Conservation (phyloP, 2,888 invertebrate species). For the Euzophera pinguis region DNA sequence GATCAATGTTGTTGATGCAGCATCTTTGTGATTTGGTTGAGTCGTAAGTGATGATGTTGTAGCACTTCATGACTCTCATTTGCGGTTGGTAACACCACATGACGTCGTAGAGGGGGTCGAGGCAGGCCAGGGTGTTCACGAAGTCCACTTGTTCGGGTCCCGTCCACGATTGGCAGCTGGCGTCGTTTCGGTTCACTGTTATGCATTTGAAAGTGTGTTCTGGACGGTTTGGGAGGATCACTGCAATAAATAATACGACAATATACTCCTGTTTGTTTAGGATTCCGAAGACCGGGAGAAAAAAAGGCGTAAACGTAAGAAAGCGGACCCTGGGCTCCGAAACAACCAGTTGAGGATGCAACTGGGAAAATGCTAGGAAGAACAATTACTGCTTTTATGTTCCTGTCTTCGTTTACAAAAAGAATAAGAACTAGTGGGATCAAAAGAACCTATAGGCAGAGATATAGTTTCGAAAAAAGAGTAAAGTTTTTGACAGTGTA, state of each 20-base stretch:
- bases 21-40: conserved; percentile 70
- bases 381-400: too few relatives aligned
- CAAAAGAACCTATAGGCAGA: too few relatives aligned
- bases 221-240: conserved; percentile 89
- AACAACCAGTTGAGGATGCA: too few relatives aligned
- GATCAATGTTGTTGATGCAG: conserved; percentile 50
- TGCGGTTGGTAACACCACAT: conserved; percentile 93
- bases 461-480: too few relatives aligned
- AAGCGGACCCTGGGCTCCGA: too few relatives aligned
- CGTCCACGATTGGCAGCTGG: conserved; percentile 91
- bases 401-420: too few relatives aligned
- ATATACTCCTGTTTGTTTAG: too few relatives aligned
- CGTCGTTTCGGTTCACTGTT: conserved; percentile 93
- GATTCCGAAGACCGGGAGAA: too few relatives aligned
- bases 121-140: conserved; percentile 86
- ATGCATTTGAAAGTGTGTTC: conserved; percentile 91
- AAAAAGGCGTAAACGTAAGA: too few relatives aligned
- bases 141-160: conserved; percentile 92
- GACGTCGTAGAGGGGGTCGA: conserved; percentile 96
- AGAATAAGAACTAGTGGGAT: too few relatives aligned
- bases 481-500: too few relatives aligned
- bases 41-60: conserved; percentile 91
- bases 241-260: conserved; percentile 55
- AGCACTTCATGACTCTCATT: conserved; percentile 83
- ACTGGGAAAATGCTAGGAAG: too few relatives aligned